Percentiles rank a stretch among this genome's conserved stretches.
Conservation (phyloP, 2,113 vertebrate genomes). For the Dicerorhinus sumatrensis region DNA sequence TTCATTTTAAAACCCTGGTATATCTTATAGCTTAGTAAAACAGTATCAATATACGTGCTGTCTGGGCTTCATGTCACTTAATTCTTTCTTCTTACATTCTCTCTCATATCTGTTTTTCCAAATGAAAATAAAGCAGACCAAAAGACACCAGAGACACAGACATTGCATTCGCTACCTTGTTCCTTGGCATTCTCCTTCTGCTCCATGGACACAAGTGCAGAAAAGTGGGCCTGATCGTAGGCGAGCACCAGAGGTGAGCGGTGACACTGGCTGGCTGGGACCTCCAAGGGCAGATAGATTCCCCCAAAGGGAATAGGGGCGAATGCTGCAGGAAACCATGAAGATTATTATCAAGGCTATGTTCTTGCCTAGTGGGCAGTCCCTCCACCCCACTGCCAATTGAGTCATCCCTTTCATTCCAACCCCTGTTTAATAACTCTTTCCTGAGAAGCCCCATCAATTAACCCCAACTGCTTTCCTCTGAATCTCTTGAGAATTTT, state of each 20-base stretch:
- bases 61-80: background rate
- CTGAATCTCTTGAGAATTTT: background rate
- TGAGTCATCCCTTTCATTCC: background rate
- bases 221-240: slow-evolving; percentile 98
- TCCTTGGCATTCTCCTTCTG: slow-evolving; percentile 95
- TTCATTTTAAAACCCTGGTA: background rate
- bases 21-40: background rate
- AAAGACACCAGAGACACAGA: background rate
- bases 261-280: slow-evolving; percentile 94
- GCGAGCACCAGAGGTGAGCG: slow-evolving; percentile 96
- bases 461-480: background rate
- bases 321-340: slow-evolving; percentile 89
- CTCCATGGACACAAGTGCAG: slow-evolving; percentile 98
- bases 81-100: background rate
- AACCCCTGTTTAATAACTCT: background rate
- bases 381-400: background rate
- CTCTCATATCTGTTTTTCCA: slow-evolving; percentile 2
- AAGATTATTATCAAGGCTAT: background rate
- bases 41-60: background rate
- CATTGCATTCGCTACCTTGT: slow-evolving; percentile 88
- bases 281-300: slow-evolving; percentile 97
- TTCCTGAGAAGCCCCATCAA: slow-evolving; percentile 2
- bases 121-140: slow-evolving; percentile 17
- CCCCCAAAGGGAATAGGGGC: slow-evolving; percentile 98
- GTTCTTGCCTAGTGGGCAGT: background rate